Base-by-base conservation (phyloP, 2,888 invertebrate genomes). In the Busseola fusca region DNA sequence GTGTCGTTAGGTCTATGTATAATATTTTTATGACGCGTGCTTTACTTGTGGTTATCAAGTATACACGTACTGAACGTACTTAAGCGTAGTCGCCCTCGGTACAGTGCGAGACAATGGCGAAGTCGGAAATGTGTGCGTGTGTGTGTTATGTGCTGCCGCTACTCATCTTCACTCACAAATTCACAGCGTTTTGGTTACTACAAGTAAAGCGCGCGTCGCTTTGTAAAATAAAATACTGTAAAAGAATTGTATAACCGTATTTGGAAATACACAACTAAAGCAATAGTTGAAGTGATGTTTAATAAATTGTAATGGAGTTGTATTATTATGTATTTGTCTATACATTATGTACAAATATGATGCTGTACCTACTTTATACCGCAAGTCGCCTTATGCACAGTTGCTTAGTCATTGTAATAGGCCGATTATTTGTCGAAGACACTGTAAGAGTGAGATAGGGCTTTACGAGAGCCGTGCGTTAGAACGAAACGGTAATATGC, bases 371-470 rank as follows among this genome's bases (percentile, higher is more conserved):
- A 56, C 27, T 16, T 1, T 37, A n/a, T 27, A 59, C 58, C 67
- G 25, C 74, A 78, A 64, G 50, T 78, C 68, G 79, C 63, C 73
- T 76, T 58, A 74, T 40, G 48, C 69, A 58, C 42, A 27, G n/a
- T 27, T 27, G 63, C 34, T 59, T 56, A 42, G 40, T 27, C 14
- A 37, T 57, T 57, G 7, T 50, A 45, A 25, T 48, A 59, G 21
- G 21, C 16, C 4, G 45, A 62, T 50, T 37, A 48, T 63, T 45
- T 74, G 21, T 9, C 27, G 48, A 74, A n/a, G 30, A 50, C 9
- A 3, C n/a, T 42, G 48, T 25, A 9, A 63, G 40, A 67, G 34
- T 58, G 34, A 18, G 21, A 64, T 10, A 58, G 14, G n/a, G n/a
- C 37, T 63, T 25, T 52, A 25, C 7, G 14, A 57, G 21, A 21